These are phyloP conservation scores for Phalacrocorax aristotelis DNA, from an alignment of 2,113 vertebrate genomes.

Conservation along the genomic window DNA sequence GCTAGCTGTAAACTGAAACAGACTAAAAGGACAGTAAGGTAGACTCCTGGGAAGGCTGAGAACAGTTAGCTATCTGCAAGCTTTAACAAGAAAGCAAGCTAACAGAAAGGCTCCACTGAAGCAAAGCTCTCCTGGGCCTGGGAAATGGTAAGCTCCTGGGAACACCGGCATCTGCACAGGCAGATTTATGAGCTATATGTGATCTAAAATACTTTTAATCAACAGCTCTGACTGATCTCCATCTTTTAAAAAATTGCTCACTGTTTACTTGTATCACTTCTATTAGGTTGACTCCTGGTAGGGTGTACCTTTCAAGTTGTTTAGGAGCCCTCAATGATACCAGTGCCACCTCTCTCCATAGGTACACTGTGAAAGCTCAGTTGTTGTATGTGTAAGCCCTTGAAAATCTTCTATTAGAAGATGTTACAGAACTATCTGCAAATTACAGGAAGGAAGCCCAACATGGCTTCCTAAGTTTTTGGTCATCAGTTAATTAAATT, in stretches of 20 bases:
- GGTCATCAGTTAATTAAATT: not conserved
- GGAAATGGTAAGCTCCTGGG: not conserved
- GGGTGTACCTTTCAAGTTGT: not conserved
- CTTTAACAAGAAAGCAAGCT: not conserved
- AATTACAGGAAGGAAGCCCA: not conserved
- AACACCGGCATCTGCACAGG: not conserved
- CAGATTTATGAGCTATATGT: not conserved
- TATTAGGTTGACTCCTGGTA: not conserved
- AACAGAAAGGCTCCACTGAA: not conserved
- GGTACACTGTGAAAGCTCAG: not conserved
- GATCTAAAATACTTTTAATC: not conserved
- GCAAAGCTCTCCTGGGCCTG: not conserved
- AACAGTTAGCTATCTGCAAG: not conserved
- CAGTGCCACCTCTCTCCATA: not conserved
- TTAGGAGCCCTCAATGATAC: not conserved
- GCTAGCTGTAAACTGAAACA: not conserved
- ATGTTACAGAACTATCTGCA: not conserved
- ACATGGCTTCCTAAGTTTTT: not conserved
- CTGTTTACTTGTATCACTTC: not conserved
- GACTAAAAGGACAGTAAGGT: not conserved
- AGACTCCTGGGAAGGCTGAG: not conserved
- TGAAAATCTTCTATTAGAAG: not conserved
- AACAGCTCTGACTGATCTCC: not conserved
- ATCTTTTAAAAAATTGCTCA: not conserved
- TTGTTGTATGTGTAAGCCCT: not conserved